Conservation (phyloP, 1,140 invertebrate species). For the Calephelis nemesis region DNA sequence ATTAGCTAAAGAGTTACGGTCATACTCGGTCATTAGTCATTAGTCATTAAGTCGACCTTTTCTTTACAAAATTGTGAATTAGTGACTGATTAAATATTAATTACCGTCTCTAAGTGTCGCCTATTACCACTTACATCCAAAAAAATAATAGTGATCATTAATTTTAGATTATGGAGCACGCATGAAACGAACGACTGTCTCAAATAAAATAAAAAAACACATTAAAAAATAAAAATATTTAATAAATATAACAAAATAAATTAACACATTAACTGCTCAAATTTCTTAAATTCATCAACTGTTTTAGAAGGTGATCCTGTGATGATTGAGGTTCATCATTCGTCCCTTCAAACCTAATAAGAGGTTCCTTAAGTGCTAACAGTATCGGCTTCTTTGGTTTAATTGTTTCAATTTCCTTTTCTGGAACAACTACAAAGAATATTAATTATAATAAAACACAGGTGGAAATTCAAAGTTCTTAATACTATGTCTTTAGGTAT, state of each 20-base stretch:
- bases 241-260: conserved; percentile 34
- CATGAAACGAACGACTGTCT: too few relatives aligned
- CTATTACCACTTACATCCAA: too few relatives aligned
- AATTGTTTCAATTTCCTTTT: background rate
- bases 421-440: background rate
- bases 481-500: background rate
- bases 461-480: background rate
- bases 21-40: too few relatives aligned
- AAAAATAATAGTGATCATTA: too few relatives aligned
- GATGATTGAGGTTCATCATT: conserved; percentile 22
- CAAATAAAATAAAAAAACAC: background rate
- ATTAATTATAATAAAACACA: too few relatives aligned
- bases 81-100: too few relatives aligned
- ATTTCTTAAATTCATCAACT: conserved; percentile 43
- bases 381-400: conserved; percentile 19
- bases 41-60: too few relatives aligned
- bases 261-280: conserved; percentile 33
- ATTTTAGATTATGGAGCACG: too few relatives aligned
- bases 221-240: conserved; percentile 6
- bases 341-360: conserved; percentile 37
- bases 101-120: too few relatives aligned
- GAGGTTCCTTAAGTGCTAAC: conserved; percentile 30
- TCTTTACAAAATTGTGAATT: too few relatives aligned
- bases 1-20: too few relatives aligned
- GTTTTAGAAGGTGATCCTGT: conserved; percentile 40